phyloP scores from a whole-genome alignment of 2,113 vertebrate species.

The Ceyx cyanopectus region DNA sequence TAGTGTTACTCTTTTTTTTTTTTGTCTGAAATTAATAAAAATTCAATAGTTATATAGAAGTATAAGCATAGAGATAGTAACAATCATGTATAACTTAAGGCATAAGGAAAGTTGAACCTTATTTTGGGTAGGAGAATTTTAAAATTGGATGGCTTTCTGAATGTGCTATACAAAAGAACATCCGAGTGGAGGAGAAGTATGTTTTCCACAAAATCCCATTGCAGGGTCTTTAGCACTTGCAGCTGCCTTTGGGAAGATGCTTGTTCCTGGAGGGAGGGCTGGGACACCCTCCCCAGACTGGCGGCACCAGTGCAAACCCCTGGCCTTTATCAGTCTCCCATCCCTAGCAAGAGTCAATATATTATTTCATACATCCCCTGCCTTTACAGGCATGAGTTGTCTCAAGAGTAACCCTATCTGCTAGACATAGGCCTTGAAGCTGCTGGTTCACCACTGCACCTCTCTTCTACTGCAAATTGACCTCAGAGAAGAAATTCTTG shows the following conservation, averaged over 20 bases:
- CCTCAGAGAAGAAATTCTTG: background rate
- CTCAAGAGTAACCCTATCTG: background rate
- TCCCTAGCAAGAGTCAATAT: background rate
- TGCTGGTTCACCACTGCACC: background rate
- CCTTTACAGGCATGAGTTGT: background rate
- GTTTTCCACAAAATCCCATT: background rate
- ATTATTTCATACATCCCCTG: background rate
- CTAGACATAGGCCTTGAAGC: background rate
- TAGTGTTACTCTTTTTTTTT: rapidly evolving
- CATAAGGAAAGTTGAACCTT: background rate
- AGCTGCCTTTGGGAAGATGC: background rate
- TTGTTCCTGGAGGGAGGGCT: background rate
- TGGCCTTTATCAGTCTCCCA: background rate
- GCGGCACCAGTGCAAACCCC: background rate
- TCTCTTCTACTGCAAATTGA: background rate
- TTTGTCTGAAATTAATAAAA: background rate
- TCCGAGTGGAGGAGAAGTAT: rapidly evolving
- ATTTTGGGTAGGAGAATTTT: background rate
- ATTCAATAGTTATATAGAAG: background rate
- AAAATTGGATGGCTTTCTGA: background rate
- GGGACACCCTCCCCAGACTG: background rate
- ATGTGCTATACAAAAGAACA: background rate
- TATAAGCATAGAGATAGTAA: background rate
- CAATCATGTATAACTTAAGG: background rate
- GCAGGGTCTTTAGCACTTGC: background rate